phyloP scores from a whole-genome alignment of 2,888 invertebrate species.

The Tenthredo amoena region DNA sequence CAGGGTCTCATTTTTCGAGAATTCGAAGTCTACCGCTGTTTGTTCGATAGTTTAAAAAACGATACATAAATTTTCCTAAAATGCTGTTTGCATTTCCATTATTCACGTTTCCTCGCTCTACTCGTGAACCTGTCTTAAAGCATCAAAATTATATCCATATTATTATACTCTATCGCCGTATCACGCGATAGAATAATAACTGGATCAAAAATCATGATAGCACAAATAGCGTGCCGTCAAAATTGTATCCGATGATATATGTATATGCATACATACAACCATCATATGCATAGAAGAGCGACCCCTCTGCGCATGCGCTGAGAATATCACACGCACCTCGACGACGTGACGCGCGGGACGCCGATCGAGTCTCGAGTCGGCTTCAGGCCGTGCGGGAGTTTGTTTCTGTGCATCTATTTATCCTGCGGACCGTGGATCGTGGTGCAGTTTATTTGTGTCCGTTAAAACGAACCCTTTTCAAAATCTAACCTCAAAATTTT shows the following conservation, averaged over 20 bases:
- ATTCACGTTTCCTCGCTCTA: neutral
- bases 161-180: constrained; percentile 7
- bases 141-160: neutral
- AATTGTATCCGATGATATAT: neutral
- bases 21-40: neutral
- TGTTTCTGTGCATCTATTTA: neutral
- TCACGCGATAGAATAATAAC: constrained; percentile 28
- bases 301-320: neutral
- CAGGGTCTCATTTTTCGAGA: neutral
- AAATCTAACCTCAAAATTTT: constrained; percentile 4
- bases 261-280: neutral
- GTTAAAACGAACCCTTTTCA: neutral
- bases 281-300: neutral
- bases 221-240: constrained; percentile 21
- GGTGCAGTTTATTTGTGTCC: neutral
- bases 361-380: constrained; percentile 39
- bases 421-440: neutral
- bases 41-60: neutral
- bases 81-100: neutral
- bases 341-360: constrained; percentile 24
- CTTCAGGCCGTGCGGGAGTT: constrained; percentile 38
- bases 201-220: neutral
- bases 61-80: neutral
- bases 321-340: neutral
- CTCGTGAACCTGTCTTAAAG: neutral